phyloP scores from a whole-genome alignment of 92 coral and sea anemone species.

The Epizoanthus rinbou region DNA sequence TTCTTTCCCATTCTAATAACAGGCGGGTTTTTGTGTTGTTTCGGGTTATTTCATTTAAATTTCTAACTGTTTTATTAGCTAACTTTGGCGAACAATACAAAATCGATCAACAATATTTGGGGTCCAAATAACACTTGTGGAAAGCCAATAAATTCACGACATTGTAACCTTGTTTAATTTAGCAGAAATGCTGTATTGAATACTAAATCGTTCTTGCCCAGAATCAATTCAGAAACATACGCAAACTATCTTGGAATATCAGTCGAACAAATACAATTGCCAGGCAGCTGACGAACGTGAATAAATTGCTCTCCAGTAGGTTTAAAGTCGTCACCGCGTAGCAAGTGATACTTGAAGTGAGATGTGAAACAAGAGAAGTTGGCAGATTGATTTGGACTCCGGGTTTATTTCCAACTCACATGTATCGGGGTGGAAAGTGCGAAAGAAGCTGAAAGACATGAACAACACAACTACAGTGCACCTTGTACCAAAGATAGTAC shows the following conservation, averaged over 20 bases:
- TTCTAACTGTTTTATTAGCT: constrained; percentile 48
- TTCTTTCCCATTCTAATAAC: background rate
- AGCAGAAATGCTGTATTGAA: constrained; percentile 9
- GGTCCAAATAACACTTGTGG: background rate
- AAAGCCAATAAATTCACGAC: background rate
- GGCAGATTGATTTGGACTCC: no score
- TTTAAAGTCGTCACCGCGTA: constrained; percentile 14
- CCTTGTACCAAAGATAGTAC: background rate
- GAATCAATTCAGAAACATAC: constrained; percentile 4
- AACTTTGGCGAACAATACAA: constrained; percentile 46
- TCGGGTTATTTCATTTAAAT: constrained; percentile 47
- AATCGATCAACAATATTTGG: constrained; percentile 24
- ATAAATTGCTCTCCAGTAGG: constrained; percentile 21
- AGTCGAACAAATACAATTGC: constrained; percentile 6
- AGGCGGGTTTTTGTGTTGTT: no score
- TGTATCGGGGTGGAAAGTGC: no score
- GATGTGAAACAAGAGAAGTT: background rate
- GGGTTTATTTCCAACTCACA: no score
- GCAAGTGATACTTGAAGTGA: background rate
- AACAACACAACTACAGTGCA: constrained; percentile 14
- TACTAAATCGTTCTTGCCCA: background rate
- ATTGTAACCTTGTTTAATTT: background rate
- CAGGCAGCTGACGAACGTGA: constrained; percentile 18
- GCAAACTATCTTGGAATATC: constrained; percentile 5
- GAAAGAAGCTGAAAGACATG: background rate